Conservation (phyloP, 2,113 vertebrate species). For the Centropus unirufus region DNA sequence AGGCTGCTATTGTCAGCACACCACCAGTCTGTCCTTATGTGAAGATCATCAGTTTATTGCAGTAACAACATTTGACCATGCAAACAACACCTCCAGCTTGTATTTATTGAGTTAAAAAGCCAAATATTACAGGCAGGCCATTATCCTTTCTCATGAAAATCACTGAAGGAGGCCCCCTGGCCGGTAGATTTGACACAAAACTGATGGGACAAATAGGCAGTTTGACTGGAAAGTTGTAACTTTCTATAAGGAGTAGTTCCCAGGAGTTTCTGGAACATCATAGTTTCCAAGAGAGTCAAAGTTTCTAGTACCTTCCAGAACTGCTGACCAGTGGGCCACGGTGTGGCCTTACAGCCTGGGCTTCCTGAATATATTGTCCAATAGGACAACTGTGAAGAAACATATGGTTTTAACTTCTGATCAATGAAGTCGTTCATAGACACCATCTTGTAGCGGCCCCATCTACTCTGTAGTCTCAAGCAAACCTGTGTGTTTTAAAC, state of each 20-base stretch:
- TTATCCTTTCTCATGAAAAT: neutral
- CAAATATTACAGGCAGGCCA: neutral
- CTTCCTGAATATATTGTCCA: neutral
- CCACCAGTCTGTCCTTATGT: neutral
- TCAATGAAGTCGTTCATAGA: neutral
- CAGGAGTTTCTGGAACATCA: neutral
- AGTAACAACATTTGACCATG: neutral
- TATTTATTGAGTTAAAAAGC: neutral
- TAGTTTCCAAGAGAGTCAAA: neutral
- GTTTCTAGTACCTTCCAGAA: neutral
- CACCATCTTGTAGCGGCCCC: neutral
- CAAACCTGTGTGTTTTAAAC: neutral
- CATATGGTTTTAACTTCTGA: neutral
- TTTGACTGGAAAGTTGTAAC: neutral
- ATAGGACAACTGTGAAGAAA: neutral
- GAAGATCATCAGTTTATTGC: neutral
- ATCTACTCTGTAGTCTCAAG: neutral
- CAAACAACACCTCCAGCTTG: neutral
- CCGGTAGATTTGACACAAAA: neutral
- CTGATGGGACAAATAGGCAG: neutral
- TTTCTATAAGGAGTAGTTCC: neutral
- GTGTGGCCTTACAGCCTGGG: neutral
- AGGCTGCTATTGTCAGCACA: neutral
- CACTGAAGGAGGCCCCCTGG: neutral
- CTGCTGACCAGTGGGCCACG: neutral